phyloP scores from a whole-genome alignment of 2,888 invertebrate species.

The Zygaena filipendulae region DNA sequence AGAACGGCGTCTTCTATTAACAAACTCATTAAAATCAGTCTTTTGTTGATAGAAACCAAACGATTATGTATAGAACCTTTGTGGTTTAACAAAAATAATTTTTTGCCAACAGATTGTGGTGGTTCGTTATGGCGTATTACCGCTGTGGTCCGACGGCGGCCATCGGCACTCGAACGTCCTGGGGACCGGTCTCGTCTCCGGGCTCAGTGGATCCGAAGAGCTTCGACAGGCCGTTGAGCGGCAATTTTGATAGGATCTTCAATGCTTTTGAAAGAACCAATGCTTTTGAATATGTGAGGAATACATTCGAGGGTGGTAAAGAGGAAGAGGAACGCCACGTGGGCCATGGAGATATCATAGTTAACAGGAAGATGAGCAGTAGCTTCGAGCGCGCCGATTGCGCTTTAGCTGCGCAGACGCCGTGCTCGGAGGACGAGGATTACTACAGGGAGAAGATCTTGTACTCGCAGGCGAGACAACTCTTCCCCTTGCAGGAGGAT shows the following conservation, averaged over 20 bases:
- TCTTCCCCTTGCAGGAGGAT: slow-evolving; percentile 87
- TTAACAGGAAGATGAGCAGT: slow-evolving; percentile 55
- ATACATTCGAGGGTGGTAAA: slow-evolving; percentile 29
- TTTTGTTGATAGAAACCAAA: no score
- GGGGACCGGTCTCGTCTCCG: slow-evolving; percentile 71
- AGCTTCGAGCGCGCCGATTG: slow-evolving; percentile 60
- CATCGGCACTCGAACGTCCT: slow-evolving; percentile 61
- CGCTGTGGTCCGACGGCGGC: slow-evolving; percentile 57
- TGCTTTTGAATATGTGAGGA: slow-evolving; percentile 53
- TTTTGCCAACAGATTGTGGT: slow-evolving; percentile 21
- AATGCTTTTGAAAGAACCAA: slow-evolving; percentile 62
- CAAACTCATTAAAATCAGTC: no score
- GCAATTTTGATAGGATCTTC: slow-evolving; percentile 60
- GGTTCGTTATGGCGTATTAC: slow-evolving; percentile 49
- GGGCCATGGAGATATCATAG: slow-evolving; percentile 50
- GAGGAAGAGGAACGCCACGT: slow-evolving; percentile 36
- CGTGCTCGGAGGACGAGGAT: slow-evolving; percentile 70
- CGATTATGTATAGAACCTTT: no score
- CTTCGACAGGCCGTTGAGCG: slow-evolving; percentile 53
- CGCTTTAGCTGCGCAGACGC: slow-evolving; percentile 60
- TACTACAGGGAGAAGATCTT: slow-evolving; percentile 79
- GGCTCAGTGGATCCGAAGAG: slow-evolving; percentile 35
- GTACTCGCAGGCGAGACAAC: slow-evolving; percentile 80
- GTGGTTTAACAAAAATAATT: no score
- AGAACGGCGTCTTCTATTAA: no score